Base-by-base conservation (phyloP, 2,888 invertebrate genomes). In the Crossocerus cetratus region DNA sequence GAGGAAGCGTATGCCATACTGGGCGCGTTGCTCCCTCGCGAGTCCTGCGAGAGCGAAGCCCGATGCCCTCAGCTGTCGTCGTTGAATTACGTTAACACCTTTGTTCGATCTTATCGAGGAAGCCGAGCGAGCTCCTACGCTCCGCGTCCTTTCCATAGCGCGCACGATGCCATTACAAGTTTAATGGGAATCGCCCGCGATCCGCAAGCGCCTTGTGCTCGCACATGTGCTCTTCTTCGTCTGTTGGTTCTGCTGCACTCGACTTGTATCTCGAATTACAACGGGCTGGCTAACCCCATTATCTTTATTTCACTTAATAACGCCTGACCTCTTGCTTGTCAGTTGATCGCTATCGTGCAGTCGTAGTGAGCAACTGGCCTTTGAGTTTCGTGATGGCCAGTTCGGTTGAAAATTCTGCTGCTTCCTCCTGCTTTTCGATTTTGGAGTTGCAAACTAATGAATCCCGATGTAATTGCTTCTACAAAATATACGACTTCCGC, bases 91-190 rank as follows among this genome's bases (percentile, higher is more conserved):
- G 80, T 83, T 84, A 83, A 80, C 83, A 84, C 86, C 86, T 86
- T 82, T 82, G 82, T 84, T 76, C 78, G 86, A 86, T 85, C 80
- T 84, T 86, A 86, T 86, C 86, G 80, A 77, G 77, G 77, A 77
- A 49, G 72, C 76, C 81, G 80, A 80, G 77, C 81, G 82, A 53
- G 74, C 69, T 69, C 55, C 32, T 32, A 32, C 32, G 32, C 32
- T 32, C 2, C 32, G 32, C 32, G 32, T 32, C 32, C 32, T 70
- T 77, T 77, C 65, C 77, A 77, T 77, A 72, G 61, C 66, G 69
- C 62, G 69, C 66, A 73, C 69, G 69, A 77, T 72, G 79, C 81
- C 76, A 81, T 81, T 81, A 75, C 74, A 65, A 72, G 70, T 77
- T 82, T 81, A 81, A 83, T 78, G 80, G 67, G 75, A 78, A 83